Percentiles rank a stretch among this genome's conserved stretches.
Evolutionary conservation across 2,888 invertebrate genomes (phyloP).

Genomic region (Acrocyrtus sp.): DNA sequence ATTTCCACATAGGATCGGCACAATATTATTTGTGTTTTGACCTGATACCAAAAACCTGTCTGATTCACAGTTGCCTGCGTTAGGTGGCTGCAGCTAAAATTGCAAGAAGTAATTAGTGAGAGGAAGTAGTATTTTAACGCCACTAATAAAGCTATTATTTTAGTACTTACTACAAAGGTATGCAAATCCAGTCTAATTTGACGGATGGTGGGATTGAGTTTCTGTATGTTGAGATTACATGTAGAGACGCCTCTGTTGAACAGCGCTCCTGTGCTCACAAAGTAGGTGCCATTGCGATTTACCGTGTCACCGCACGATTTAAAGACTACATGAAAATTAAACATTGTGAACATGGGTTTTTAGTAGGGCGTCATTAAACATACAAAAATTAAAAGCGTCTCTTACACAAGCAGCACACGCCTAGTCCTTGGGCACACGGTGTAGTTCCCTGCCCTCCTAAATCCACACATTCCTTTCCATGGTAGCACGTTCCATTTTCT

Average conservation of each 20-base stretch:
- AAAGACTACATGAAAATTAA: slow-evolving; percentile 70
- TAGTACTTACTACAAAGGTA: slow-evolving; percentile 73
- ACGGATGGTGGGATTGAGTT: slow-evolving; percentile 72
- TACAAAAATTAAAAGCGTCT: no score
- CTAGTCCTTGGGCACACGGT: slow-evolving; percentile 78
- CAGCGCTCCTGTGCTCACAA: slow-evolving; percentile 73
- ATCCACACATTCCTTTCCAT: slow-evolving; percentile 74
- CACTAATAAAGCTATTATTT: no score
- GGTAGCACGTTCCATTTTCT: slow-evolving; percentile 78
- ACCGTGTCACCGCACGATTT: slow-evolving; percentile 75
- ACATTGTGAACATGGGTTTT: no score
- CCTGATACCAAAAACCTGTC: slow-evolving; percentile 79
- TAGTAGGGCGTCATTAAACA: no score
- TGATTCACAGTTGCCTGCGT: slow-evolving; percentile 75
- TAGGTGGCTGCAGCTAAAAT: slow-evolving; percentile 75
- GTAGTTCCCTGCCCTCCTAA: slow-evolving; percentile 74
- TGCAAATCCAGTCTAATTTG: slow-evolving; percentile 78
- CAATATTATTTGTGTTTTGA: slow-evolving; percentile 75
- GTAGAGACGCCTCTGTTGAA: slow-evolving; percentile 69
- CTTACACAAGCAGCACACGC: slow-evolving; percentile 82
- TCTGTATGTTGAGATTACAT: slow-evolving; percentile 75
- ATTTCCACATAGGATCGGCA: slow-evolving; percentile 79
- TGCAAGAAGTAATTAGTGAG: no score
- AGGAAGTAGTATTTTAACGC: no score
- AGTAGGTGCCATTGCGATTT: slow-evolving; percentile 74